Evolutionary conservation across 2,888 invertebrate genomes (phyloP), one percentile per base, ranked within the genome.

Genomic region (Ernsta delagoae): DNA sequence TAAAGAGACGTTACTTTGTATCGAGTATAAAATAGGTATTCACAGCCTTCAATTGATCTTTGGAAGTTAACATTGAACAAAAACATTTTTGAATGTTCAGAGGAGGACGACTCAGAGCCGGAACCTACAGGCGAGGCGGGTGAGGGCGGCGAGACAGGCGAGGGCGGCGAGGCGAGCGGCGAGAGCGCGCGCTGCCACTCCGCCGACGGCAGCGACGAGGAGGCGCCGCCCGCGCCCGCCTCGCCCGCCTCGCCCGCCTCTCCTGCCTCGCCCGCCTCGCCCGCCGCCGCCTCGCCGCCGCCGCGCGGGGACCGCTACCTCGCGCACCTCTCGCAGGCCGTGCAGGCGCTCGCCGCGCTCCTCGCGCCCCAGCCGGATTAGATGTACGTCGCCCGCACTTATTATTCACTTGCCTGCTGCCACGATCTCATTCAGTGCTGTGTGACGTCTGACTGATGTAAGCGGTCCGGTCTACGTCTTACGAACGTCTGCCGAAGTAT

Each of bases 321-420:
- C 72, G 75, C 83, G 71, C 77, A 77, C 63, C 73, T 84, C 48
- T 70, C 79, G 67, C 76, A 75, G 39, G 83, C 82, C 41, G 72
- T 84, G 67, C 79, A 78, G 62, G 79, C 82, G 34, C 80, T 88
- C 57, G 77, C 79, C 67, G 76, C 75, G 24, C 53, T 59, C 16
- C 45, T 59, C 39, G 6, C 56, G 54, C 54, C 54, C 8, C 56
- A 54, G 11, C 11, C 54, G 0, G 54, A 54, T 9, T 54, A 54
- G 54, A 31, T 48, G 12, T 12, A 16, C 50, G 3, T 16, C 48
- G 6, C 48, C 1, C 6, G 3, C 9, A 45, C 12, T 8, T 8
- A 6, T 41, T 8, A 41, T 8, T n/a, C n/a, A n/a, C 6, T 3
- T 8, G 3, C 45, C 45, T 45, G 45, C 45, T 48, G 12, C 48